phyloP scores from a whole-genome alignment of 2,888 invertebrate genomes.

The Horisme vitalbata region DNA sequence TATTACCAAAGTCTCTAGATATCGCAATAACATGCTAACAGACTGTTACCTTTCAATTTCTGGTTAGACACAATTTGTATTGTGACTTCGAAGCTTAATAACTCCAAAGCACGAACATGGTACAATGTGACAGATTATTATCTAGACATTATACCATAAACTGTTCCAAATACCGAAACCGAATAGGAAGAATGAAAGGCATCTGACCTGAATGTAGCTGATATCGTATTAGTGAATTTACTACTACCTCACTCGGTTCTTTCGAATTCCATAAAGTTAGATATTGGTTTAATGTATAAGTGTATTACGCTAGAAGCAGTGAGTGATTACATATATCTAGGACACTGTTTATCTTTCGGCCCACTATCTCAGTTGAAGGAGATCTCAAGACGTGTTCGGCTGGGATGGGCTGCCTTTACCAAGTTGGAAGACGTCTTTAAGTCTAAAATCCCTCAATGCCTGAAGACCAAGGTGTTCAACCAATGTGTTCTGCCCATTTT shows the following conservation, averaged over 20 bases:
- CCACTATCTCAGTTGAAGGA: too few species aligned
- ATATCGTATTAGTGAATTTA: conserved; percentile 11
- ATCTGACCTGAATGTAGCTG: conserved; percentile 30
- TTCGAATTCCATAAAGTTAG: not conserved
- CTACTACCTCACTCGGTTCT: not conserved
- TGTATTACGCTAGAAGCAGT: too few species aligned
- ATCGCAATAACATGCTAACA: conserved; percentile 15
- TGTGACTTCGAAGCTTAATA: conserved; percentile 19
- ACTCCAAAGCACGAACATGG: conserved; percentile 22
- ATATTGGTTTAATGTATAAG: too few species aligned
- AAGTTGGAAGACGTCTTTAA: too few species aligned
- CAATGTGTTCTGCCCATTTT: too few species aligned
- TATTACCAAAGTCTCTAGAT: conserved; percentile 11
- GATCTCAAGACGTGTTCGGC: too few species aligned
- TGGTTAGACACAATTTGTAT: conserved; percentile 19
- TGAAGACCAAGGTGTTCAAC: too few species aligned
- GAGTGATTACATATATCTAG: too few species aligned
- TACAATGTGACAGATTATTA: conserved; percentile 21
- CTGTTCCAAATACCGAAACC: conserved; percentile 15
- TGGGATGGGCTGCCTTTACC: too few species aligned
- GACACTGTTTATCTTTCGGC: too few species aligned
- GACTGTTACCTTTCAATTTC: conserved; percentile 21
- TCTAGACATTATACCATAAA: conserved; percentile 9
- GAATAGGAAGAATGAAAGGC: conserved; percentile 25
- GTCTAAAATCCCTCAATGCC: too few species aligned